A percentile compares a stretch with the other conserved stretches of the same genome.
These are phyloP conservation scores for Micropterix aruncella DNA, from an alignment of 2,888 invertebrate genomes.

Conservation along the genomic window DNA sequence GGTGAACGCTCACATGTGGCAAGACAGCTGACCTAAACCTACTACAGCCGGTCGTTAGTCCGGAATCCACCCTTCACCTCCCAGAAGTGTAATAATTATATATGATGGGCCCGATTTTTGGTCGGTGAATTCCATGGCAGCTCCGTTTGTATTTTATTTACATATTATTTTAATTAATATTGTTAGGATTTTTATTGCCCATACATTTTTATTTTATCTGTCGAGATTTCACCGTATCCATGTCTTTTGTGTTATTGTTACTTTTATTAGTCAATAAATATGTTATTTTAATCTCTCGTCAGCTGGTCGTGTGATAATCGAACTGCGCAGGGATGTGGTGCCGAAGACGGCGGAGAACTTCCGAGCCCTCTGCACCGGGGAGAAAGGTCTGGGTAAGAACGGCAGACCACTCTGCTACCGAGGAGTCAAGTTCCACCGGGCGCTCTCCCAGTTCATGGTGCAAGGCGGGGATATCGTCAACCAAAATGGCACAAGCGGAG, in stretches of 20 bases:
- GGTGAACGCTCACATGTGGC: too few relatives aligned
- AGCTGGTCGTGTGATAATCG: slow-evolving; percentile 77
- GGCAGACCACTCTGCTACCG: slow-evolving; percentile 75
- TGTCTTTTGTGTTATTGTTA: slow-evolving; percentile 7
- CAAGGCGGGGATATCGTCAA: slow-evolving; percentile 69
- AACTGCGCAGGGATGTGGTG: slow-evolving; percentile 69
- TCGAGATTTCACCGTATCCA: slow-evolving; percentile 1
- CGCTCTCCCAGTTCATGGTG: slow-evolving; percentile 74
- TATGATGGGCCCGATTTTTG: too few relatives aligned
- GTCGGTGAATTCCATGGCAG: too few relatives aligned
- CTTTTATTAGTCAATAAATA: slow-evolving; percentile 7
- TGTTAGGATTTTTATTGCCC: too few relatives aligned
- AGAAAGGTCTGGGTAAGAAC: slow-evolving; percentile 55
- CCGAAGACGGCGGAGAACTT: slow-evolving; percentile 89
- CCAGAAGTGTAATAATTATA: too few relatives aligned
- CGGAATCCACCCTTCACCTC: too few relatives aligned
- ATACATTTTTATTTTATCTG: too few relatives aligned
- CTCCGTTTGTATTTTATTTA: too few relatives aligned
- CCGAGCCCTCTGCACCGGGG: slow-evolving; percentile 82
- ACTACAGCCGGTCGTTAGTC: too few relatives aligned
- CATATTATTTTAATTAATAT: too few relatives aligned
- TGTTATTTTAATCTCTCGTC: slow-evolving; percentile 8
- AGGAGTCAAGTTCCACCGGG: slow-evolving; percentile 67
- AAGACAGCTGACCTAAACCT: too few relatives aligned
- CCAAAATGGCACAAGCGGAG: slow-evolving; percentile 78